Conservation (phyloP, 2,888 invertebrate genomes). For the Choristoneura rosaceana region DNA sequence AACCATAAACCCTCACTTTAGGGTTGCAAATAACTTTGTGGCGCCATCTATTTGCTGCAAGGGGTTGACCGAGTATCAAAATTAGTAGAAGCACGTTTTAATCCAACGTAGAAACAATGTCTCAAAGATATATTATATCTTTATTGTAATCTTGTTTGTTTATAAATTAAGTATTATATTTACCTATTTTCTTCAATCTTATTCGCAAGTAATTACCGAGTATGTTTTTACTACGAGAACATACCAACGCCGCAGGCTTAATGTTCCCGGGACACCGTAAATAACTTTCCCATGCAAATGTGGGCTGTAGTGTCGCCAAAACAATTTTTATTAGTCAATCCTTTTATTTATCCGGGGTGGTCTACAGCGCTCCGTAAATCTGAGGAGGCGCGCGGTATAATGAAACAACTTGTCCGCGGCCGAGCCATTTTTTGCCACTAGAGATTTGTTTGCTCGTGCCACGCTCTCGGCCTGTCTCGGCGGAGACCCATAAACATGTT, state of each 20-base stretch:
- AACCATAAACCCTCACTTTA: not conserved
- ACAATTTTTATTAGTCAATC: slow-evolving; percentile 41
- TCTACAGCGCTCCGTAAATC: slow-evolving; percentile 73
- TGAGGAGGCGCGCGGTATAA: slow-evolving; percentile 64
- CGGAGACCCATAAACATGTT: slow-evolving; percentile 84
- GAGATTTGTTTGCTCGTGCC: slow-evolving; percentile 81
- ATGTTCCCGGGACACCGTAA: not conserved
- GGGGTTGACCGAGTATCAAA: slow-evolving; percentile 30
- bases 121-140: not conserved
- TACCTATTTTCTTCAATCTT: not conserved
- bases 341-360: slow-evolving; percentile 44
- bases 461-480: slow-evolving; percentile 80
- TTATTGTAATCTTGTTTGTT: not conserved
- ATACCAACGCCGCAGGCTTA: not conserved
- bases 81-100: slow-evolving; percentile 33
- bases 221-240: not conserved
- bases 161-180: not conserved
- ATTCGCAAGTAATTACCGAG: not conserved
- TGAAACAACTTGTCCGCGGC: slow-evolving; percentile 81
- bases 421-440: slow-evolving; percentile 83
- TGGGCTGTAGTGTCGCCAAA: slow-evolving; percentile 22
- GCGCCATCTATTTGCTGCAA: not conserved
- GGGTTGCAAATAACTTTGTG: not conserved
- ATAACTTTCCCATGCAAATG: slow-evolving; percentile 12
- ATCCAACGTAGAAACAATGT: slow-evolving; percentile 8